These are phyloP conservation scores for Lepidothrix coronata DNA, from an alignment of 2,113 vertebrate species.

Conservation along the genomic window DNA sequence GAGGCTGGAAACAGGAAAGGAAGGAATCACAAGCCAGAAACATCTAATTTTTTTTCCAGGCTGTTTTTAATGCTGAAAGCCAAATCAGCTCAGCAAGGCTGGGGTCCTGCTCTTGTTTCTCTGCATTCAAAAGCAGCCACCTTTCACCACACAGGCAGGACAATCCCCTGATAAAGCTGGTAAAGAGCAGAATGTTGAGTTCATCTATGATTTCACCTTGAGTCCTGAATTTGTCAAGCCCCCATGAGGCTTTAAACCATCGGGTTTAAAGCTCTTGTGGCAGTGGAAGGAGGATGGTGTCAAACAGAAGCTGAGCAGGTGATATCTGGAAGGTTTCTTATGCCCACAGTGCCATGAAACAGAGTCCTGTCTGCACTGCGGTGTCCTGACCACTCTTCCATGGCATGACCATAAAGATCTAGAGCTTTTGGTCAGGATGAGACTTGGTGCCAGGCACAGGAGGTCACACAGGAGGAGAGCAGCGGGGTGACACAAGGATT, in stretches of 20 bases:
- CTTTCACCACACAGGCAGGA: not conserved
- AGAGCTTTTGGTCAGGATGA: not conserved
- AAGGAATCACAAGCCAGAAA: not conserved
- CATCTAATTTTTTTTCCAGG: not conserved
- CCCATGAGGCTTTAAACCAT: not conserved
- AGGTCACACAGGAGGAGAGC: not conserved
- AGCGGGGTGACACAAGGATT: not conserved
- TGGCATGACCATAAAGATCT: not conserved
- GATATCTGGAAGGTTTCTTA: not conserved
- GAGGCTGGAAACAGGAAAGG: not conserved
- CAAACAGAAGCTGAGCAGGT: not conserved
- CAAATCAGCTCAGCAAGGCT: not conserved
- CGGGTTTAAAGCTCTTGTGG: not conserved
- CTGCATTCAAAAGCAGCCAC: not conserved
- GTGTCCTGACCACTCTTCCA: not conserved
- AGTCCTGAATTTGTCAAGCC: not conserved
- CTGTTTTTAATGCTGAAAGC: not conserved
- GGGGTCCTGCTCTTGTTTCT: not conserved
- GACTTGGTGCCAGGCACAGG: not conserved
- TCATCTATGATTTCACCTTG: not conserved
- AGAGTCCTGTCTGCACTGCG: not conserved
- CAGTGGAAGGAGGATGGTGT: not conserved
- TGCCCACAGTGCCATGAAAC: rapidly evolving
- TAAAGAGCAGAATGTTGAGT: not conserved
- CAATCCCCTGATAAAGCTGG: not conserved